Percentiles rank a stretch among this genome's conserved stretches.
Conservation (phyloP, 2,888 invertebrate species). For the Corythucha ciliata region DNA sequence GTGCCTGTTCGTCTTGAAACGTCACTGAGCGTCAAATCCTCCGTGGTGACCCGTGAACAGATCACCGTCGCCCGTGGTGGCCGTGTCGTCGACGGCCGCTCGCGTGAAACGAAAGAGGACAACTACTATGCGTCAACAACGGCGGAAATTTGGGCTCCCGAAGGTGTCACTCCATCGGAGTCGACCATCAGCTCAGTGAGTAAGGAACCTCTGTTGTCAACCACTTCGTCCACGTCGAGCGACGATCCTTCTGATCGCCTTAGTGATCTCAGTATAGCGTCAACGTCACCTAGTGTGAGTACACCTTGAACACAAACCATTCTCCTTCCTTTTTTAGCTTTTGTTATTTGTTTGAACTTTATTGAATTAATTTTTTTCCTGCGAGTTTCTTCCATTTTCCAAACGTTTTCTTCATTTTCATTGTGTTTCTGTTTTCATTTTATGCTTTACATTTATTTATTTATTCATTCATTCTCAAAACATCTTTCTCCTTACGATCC, state of each 20-base stretch:
- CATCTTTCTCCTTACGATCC: too few species aligned
- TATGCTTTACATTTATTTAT: too few species aligned
- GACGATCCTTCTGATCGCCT: constrained; percentile 9
- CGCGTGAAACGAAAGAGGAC: constrained; percentile 60
- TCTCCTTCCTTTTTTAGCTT: too few species aligned
- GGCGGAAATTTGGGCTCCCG: constrained; percentile 57
- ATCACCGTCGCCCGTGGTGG: constrained; percentile 58
- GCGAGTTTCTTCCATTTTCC: too few species aligned
- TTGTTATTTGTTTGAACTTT: background rate
- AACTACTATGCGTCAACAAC: constrained; percentile 58
- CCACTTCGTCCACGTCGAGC: constrained; percentile 21
- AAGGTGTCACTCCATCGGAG: background rate
- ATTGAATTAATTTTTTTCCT: too few species aligned
- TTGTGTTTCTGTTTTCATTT: too few species aligned
- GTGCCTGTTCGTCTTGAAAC: constrained; percentile 62
- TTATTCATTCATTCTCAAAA: too few species aligned
- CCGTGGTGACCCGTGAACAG: constrained; percentile 60
- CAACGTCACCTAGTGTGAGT: background rate
- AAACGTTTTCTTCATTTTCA: too few species aligned
- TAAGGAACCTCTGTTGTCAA: constrained; percentile 23
- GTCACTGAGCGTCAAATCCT: constrained; percentile 59
- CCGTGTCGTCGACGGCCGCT: constrained; percentile 58
- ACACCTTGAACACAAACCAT: too few species aligned
- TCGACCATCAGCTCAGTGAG: constrained; percentile 1
- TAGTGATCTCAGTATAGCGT: background rate